These are phyloP conservation scores for Dasypus novemcinctus DNA, from an alignment of 2,113 vertebrate genomes.

Conservation along the genomic window DNA sequence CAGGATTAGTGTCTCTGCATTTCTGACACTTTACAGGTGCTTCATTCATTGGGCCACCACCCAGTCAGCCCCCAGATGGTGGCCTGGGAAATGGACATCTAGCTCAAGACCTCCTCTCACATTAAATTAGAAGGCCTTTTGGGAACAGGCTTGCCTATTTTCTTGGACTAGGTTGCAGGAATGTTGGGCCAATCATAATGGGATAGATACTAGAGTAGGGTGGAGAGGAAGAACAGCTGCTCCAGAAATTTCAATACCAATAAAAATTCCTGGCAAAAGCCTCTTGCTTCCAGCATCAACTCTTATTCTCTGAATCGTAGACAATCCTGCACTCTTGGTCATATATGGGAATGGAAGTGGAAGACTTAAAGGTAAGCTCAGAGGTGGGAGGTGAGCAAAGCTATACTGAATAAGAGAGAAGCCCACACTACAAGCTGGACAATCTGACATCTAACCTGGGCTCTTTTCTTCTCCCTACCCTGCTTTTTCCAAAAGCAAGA, in stretches of 20 bases:
- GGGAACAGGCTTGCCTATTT: constrained; percentile 45
- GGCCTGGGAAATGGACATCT: background rate
- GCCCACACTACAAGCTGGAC: background rate
- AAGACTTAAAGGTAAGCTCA: background rate
- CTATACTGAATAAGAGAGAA: background rate
- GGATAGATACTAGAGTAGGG: constrained; percentile 52
- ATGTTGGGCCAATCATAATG: constrained; percentile 41
- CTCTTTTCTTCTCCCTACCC: background rate
- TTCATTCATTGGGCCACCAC: background rate
- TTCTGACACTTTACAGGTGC: constrained; percentile 56
- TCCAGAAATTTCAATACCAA: constrained; percentile 61
- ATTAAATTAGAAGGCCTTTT: constrained; percentile 44
- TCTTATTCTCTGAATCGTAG: background rate
- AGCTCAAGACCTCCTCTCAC: background rate
- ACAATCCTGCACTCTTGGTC: constrained; percentile 27
- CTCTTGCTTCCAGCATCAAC: constrained; percentile 37
- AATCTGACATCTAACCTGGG: background rate
- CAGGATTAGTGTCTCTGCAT: background rate
- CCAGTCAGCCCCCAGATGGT: constrained; percentile 9
- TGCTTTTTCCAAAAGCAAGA: constrained; percentile 1
- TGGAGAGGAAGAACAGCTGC: constrained; percentile 57
- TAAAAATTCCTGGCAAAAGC: constrained; percentile 64
- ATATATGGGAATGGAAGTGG: background rate
- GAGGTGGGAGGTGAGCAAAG: background rate
- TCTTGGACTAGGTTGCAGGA: constrained; percentile 44